Evolutionary conservation across 2,888 invertebrate species (phyloP).

Genomic region (Ceraclea dissimilis): DNA sequence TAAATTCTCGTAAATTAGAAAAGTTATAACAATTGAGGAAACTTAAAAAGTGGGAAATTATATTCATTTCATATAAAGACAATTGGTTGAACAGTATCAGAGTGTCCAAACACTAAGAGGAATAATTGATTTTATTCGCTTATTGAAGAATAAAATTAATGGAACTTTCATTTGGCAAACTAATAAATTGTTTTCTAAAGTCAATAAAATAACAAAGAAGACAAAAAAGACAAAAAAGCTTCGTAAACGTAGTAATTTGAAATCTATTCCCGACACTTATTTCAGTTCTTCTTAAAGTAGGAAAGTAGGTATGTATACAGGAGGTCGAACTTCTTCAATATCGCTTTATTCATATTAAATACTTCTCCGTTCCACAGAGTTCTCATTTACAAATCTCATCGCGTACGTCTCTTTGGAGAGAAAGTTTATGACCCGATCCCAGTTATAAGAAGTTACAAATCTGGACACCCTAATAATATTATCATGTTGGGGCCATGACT

Average conservation of each 20-base stretch:
- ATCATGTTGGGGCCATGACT: not conserved
- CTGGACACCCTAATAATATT: slow-evolving; percentile 13
- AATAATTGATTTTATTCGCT: too few species aligned
- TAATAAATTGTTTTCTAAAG: not conserved
- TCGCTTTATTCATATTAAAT: too few species aligned
- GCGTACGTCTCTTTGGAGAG: slow-evolving; percentile 24
- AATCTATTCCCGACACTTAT: not conserved
- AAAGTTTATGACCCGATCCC: slow-evolving; percentile 25
- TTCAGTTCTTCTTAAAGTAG: not conserved
- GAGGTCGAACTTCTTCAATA: too few species aligned
- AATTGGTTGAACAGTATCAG: too few species aligned
- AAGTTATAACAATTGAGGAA: too few species aligned
- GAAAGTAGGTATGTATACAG: too few species aligned
- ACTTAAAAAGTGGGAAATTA: too few species aligned
- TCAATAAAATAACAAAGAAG: slow-evolving; percentile 1
- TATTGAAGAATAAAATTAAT: too few species aligned
- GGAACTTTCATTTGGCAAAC: too few species aligned
- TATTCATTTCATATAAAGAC: too few species aligned
- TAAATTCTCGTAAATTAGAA: too few species aligned
- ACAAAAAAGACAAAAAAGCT: not conserved
- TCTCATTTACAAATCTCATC: slow-evolving; percentile 24
- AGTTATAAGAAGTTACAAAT: slow-evolving; percentile 26
- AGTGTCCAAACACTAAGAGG: too few species aligned
- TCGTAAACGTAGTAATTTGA: not conserved
- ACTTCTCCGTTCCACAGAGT: not conserved